Evolutionary conservation across 2,888 invertebrate species (phyloP), one percentile per base, ranked within the genome.

Genomic region (Drosophila rellima): DNA sequence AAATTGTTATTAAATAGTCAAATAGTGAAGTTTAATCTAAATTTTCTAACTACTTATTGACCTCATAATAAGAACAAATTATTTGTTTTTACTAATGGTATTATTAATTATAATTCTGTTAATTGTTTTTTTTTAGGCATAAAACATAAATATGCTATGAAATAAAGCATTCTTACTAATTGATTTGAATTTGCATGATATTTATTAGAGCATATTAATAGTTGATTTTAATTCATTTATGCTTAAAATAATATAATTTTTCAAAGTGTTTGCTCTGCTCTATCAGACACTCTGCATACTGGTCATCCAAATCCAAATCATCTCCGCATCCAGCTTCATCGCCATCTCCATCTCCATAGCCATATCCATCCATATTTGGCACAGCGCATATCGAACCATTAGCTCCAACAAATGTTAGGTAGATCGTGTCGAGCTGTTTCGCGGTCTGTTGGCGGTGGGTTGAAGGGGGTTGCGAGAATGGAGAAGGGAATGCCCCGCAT

Each of bases 341-440:
- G 37, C 20, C 59, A 37, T 8, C 29, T 44, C 50, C 68, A 63
- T 29, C 56, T 61, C 64, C 48, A 70, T 65, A 54, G 73, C 57
- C 63, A 71, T 75, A 56, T 61, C 50, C 33, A 65, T 47, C 74
- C 59, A 74, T 74, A 80, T 82, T 82, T 82, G 88, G 87, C 83
- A 65, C 48, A 51, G 64, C 63, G 70, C 70, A 66, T 66, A 78
- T 51, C 56, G 63, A 73, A 59, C 89, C 89, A 82, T 86, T 82
- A 80, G 87, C 67, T 73, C 63, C 62, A 64, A 73, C 80, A 76
- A 83, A 88, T 76, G 86, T 69, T 88, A 86, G 88, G 89, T 82
- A 82, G 89, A 82, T 82, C 89, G 83, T 73, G 83, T 82, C 87
- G 80, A 70, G 57, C 57, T 31, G 44, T 29, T 17, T 56, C 55